A percentile compares a stretch with the other conserved stretches of the same genome.
Evolutionary conservation across 2,888 invertebrate species (phyloP).

Genomic region (Serripes groenlandicus): DNA sequence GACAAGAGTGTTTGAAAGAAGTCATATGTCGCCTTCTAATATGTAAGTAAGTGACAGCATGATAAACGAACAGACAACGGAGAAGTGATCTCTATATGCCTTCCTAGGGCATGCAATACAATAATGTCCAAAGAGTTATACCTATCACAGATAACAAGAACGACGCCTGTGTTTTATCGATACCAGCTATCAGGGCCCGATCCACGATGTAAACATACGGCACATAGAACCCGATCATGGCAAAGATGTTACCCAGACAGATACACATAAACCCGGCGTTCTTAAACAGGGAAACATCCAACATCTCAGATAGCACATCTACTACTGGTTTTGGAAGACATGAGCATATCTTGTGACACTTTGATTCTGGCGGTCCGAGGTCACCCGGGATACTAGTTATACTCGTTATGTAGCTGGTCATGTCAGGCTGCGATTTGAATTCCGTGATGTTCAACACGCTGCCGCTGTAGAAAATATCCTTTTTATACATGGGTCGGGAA

Average conservation of each 20-base stretch:
- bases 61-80: too few relatives aligned
- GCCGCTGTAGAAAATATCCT: conserved; percentile 99
- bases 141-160: conserved; percentile 87
- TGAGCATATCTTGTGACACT: conserved; percentile 67
- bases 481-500: conserved; percentile 94
- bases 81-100: too few relatives aligned
- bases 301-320: conserved; percentile 92
- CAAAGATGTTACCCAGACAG: conserved; percentile 93
- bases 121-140: too few relatives aligned
- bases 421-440: conserved; percentile 96
- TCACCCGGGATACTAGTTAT: conserved; percentile 93
- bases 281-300: conserved; percentile 95
- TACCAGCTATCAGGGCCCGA: conserved; percentile 75
- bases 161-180: conserved; percentile 87
- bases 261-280: conserved; percentile 97
- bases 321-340: conserved; percentile 85
- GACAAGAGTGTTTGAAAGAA: too few relatives aligned
- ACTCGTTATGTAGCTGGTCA: conserved; percentile 96
- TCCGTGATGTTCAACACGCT: conserved; percentile 94
- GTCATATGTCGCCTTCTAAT: too few relatives aligned
- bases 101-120: too few relatives aligned
- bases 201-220: conserved; percentile 84
- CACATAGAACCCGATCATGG: conserved; percentile 84
- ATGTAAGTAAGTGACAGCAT: too few relatives aligned
- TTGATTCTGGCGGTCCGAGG: conserved; percentile 70